Conservation (phyloP, 2,113 vertebrate species). For the Montifringilla adamsi region DNA sequence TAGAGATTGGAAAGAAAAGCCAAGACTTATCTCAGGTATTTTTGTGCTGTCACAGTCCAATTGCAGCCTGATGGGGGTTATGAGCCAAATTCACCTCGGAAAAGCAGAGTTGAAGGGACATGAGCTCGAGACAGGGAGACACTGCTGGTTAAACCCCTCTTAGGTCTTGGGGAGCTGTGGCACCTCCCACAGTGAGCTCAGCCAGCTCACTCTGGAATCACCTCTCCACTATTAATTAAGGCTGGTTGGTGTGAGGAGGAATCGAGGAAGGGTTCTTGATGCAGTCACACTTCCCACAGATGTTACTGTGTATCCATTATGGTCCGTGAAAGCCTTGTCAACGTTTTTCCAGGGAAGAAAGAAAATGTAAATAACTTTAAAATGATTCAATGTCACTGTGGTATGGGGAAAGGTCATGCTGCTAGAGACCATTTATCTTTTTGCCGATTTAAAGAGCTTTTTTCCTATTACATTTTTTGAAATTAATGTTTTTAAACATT, state of each 20-base stretch:
- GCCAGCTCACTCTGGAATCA: conserved; percentile 45
- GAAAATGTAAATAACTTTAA: conserved; percentile 77
- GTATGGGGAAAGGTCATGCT: conserved; percentile 66
- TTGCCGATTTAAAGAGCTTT: conserved; percentile 73
- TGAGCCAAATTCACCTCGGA: neutral
- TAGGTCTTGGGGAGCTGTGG: neutral
- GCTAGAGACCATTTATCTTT: conserved; percentile 71
- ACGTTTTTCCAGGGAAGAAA: conserved; percentile 70
- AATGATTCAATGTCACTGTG: conserved; percentile 75
- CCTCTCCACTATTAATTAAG: conserved; percentile 67
- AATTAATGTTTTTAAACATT: conserved; percentile 79
- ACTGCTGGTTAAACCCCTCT: neutral
- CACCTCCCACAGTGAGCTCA: neutral
- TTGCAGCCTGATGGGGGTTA: neutral
- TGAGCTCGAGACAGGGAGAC: neutral
- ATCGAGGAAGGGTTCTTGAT: conserved; percentile 2
- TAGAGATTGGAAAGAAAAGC: neutral
- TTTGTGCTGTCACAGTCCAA: neutral
- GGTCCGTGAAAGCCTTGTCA: conserved; percentile 73
- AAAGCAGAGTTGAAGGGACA: neutral
- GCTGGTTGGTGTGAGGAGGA: neutral
- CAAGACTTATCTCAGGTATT: fast-evolving
- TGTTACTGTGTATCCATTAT: conserved; percentile 42
- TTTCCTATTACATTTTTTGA: conserved; percentile 76
- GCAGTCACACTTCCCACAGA: neutral